Percentiles rank a stretch among this genome's conserved stretches.
These are phyloP conservation scores for Isurus oxyrinchus DNA, from an alignment of 2,113 vertebrate genomes.

Conservation along the genomic window DNA sequence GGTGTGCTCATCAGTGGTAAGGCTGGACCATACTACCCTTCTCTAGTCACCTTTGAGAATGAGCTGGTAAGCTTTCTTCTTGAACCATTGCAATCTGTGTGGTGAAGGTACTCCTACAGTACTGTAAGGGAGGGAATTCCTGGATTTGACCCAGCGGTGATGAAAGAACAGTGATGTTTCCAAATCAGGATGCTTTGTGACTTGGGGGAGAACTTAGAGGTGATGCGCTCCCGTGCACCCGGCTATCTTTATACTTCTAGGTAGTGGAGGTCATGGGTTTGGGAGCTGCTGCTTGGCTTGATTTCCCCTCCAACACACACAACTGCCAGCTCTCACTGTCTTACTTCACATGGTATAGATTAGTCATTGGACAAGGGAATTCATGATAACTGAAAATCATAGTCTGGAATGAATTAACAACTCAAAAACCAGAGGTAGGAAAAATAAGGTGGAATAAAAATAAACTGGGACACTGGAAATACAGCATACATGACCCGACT, in stretches of 20 bases:
- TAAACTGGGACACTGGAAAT: background rate
- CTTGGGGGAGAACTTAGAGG: too few relatives aligned
- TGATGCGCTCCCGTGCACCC: too few relatives aligned
- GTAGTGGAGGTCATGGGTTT: background rate
- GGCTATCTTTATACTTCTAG: background rate
- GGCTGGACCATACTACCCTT: too few relatives aligned
- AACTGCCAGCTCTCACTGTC: background rate
- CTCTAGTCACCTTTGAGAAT: too few relatives aligned
- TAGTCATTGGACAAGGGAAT: background rate
- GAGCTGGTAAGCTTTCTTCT: too few relatives aligned
- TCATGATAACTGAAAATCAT: background rate
- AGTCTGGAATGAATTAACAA: background rate
- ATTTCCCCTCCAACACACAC: background rate
- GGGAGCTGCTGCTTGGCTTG: background rate
- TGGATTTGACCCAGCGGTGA: too few relatives aligned
- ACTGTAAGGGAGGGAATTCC: too few relatives aligned
- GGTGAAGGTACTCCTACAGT: too few relatives aligned
- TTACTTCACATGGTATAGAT: background rate
- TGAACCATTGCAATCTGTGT: too few relatives aligned
- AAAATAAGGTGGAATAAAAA: background rate
- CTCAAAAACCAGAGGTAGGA: background rate
- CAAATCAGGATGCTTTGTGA: too few relatives aligned
- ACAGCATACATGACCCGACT: background rate
- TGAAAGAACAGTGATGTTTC: too few relatives aligned
- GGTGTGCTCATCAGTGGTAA: too few relatives aligned